Base-by-base conservation (phyloP, 2,797 vertebrate genomes). In the Gobionotothen gibberifrons region DNA sequence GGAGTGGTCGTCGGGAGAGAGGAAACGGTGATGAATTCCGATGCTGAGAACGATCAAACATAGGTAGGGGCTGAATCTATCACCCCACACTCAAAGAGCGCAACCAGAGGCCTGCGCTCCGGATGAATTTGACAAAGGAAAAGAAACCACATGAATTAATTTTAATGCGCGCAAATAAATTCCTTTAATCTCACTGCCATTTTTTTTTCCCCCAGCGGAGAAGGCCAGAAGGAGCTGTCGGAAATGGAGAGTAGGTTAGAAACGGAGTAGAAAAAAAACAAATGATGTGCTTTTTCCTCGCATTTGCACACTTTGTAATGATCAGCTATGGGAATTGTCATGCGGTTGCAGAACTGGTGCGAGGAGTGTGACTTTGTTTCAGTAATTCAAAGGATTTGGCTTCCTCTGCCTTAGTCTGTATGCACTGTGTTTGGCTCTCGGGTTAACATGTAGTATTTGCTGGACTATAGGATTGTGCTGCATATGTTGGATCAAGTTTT, bases 111-210 rank as follows among this genome's bases (percentile, higher is more conserved):
- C 85, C 87, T 80, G 69, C 5, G 57, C 84, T 58, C 87, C 68
- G 86, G 78, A 93, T 83, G 90, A 86, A 63, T 87, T 76, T 73
- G 85, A 89, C 84, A 88, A 89, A 87, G 72, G 81, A 82, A 86
- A 78, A 69, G 72, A 89, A 87, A 88, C 76, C 83, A 75, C 73
- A 79, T 82, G 85, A 91, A 92, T 92, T 91, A 69, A 84, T 92
- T 92, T 86, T 88, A 87, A 88, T 85, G 68, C 78, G 68, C 80
- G 83, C 87, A 91, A 92, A 92, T 91, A 90, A 80, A 86, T 87
- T 87, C 91, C 90, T 94, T 93, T 94, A 85, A 93, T 94, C 91
- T 91, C 49, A 3, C 80, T 84, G 87, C 92, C 90, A 90, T 92
- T 85, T 88, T 43, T 78, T 83, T 78, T 83, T 80, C n/a, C 63